Base-by-base conservation (phyloP, 2,113 vertebrate genomes). In the Leuciscus idus region DNA sequence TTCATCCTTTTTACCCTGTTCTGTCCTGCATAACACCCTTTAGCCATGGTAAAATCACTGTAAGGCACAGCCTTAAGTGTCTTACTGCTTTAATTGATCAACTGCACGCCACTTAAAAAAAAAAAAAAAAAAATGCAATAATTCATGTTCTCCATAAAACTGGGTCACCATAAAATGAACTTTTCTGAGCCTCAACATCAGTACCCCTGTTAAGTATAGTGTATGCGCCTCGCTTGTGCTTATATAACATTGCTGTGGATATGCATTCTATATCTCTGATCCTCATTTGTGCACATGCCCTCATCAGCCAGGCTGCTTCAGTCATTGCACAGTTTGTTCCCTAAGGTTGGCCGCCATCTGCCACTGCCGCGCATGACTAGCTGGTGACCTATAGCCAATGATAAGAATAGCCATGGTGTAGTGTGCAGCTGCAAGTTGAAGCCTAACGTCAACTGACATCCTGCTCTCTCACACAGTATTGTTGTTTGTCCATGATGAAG, bases 381-480 rank as follows among this genome's bases (percentile, higher is more conserved):
- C 80, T 72, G 62, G 84, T 88, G 84, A 85, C 80, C 62, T 85
- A 85, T 88, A 85, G 87, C 78, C 72, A 70, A 77, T 85, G 84
- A 88, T 88, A 75, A 85, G 66, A 88, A 88, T 83, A 88, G 74
- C 26, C 61, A 59, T 26, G 77, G 76, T 82, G 61, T 80, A 77
- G 81, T 73, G 74, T 46, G 73, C 39, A 88, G 50, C 84, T 64
- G 57, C 36, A 59, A 66, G 73, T n/a, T n/a, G n/a, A 84, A 70
- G 39, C 68, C 64, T 19, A 79, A 64, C 10, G 68, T 82, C 73
- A 79, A 82, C n/a, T 75, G 55, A 57, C n/a, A 66, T 85, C 68
- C 26, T 11, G 57, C 61, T 50, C 23, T 48, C 33, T 43, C 19
- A 2, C 21, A 43, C 62, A 70, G 23, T 73, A 48, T 55, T 70